These are phyloP conservation scores for Babyrousa celebensis DNA, from an alignment of 2,797 vertebrate species.

Conservation along the genomic window DNA sequence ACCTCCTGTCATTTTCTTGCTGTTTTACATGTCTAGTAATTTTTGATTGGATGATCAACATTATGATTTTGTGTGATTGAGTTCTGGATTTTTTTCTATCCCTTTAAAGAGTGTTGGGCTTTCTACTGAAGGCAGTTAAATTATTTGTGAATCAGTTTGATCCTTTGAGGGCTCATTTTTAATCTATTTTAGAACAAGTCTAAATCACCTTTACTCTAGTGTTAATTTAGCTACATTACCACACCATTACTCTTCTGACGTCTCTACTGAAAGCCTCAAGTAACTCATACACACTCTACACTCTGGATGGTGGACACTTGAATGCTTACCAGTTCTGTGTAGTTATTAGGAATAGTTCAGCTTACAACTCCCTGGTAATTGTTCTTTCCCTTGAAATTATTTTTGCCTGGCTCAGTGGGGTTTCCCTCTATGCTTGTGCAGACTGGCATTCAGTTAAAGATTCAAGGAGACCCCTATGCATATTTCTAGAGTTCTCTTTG, in stretches of 20 bases:
- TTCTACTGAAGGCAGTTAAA: slow-evolving; percentile 48
- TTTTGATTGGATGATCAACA: neutral
- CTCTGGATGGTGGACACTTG: neutral
- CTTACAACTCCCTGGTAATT: neutral
- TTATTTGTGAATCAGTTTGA: slow-evolving; percentile 32
- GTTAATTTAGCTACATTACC: neutral
- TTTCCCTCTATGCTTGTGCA: neutral
- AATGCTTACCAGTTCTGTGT: neutral
- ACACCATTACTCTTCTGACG: neutral
- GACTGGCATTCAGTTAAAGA: neutral
- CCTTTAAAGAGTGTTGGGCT: neutral
- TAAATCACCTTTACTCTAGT: neutral
- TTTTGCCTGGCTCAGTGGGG: neutral
- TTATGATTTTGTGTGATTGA: neutral
- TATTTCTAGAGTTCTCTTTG: neutral
- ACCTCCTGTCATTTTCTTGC: slow-evolving; percentile 14
- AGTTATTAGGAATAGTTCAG: neutral
- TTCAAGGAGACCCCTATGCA: neutral
- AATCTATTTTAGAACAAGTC: neutral
- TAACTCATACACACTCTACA: neutral
- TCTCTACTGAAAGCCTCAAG: neutral
- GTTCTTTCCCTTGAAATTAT: neutral
- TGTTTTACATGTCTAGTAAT: neutral
- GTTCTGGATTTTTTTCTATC: slow-evolving; percentile 26
- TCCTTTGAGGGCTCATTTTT: slow-evolving; percentile 14